Evolutionary conservation across 2,797 vertebrate genomes (phyloP).

Genomic region (Prionace glauca): DNA sequence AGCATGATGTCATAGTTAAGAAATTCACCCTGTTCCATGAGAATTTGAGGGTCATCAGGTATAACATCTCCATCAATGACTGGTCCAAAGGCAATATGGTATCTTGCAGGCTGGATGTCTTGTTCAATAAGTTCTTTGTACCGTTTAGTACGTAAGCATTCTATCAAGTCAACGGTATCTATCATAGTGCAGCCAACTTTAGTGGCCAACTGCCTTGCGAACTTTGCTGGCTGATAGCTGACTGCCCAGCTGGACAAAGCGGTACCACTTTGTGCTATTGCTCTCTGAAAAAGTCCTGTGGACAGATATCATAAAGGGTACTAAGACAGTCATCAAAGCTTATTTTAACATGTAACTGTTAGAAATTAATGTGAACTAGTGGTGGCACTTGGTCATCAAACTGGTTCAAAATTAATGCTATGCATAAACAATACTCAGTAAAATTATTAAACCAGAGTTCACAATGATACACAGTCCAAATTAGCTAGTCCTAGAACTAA

Average conservation of each 20-base stretch:
- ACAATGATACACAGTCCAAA: neutral
- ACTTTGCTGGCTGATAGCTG: constrained; percentile 96
- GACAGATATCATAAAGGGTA: constrained; percentile 44
- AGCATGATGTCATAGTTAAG: constrained; percentile 99
- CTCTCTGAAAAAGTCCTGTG: constrained; percentile 92
- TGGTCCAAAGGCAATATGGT: constrained; percentile 96
- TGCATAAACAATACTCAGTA: neutral
- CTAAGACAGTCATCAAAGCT: constrained; percentile 34
- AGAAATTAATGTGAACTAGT: neutral
- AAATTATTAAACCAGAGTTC: neutral
- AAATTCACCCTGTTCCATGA: constrained; percentile 99
- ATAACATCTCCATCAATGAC: constrained; percentile 98
- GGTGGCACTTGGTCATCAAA: constrained; percentile 30
- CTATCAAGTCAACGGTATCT: constrained; percentile 88
- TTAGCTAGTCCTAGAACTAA: neutral
- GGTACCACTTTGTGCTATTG: constrained; percentile 95
- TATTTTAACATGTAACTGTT: neutral
- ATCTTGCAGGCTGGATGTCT: constrained; percentile 94
- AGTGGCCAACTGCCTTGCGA: constrained; percentile 87
- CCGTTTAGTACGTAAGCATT: constrained; percentile 93
- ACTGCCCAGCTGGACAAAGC: constrained; percentile 98
- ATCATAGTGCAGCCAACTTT: constrained; percentile 96
- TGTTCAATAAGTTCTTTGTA: constrained; percentile 97
- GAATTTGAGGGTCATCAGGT: constrained; percentile 93
- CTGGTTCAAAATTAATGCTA: constrained; percentile 22